Conservation (phyloP, 2,797 vertebrate genomes). For the Melanotaenia trifasciata region DNA sequence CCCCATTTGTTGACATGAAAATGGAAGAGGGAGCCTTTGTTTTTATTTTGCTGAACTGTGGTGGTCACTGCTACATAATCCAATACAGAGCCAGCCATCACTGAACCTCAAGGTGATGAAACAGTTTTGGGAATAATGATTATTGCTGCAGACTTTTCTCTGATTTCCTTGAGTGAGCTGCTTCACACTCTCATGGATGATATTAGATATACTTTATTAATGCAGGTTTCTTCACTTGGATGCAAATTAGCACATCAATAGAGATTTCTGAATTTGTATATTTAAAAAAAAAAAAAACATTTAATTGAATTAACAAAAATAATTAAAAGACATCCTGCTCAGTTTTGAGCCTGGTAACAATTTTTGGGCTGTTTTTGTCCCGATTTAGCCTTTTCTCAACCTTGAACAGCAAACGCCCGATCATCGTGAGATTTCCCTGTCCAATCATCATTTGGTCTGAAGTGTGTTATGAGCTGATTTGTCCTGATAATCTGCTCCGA, state of each 20-base stretch:
- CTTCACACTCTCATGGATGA: neutral
- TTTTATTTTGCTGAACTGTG: neutral
- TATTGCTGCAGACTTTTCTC: neutral
- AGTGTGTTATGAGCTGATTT: no score
- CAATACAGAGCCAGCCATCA: neutral
- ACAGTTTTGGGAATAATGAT: neutral
- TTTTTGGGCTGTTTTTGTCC: no score
- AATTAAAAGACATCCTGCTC: no score
- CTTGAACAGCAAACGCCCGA: no score
- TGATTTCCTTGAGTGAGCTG: neutral
- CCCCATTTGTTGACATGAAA: neutral
- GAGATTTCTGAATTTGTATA: neutral
- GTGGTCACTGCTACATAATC: neutral
- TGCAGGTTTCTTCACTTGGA: neutral
- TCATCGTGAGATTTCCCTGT: no score
- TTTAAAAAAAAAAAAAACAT: neutral
- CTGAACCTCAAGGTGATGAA: neutral
- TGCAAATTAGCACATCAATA: neutral
- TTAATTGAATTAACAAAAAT: no score
- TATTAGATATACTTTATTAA: neutral
- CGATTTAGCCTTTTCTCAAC: no score
- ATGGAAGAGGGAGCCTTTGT: neutral
- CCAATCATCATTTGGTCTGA: no score
- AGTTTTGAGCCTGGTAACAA: no score
- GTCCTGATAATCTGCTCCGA: no score